Percentiles rank a stretch among this genome's conserved stretches.
Evolutionary conservation across 2,888 invertebrate genomes (phyloP).

Genomic region (Agriopis aurantiaria): DNA sequence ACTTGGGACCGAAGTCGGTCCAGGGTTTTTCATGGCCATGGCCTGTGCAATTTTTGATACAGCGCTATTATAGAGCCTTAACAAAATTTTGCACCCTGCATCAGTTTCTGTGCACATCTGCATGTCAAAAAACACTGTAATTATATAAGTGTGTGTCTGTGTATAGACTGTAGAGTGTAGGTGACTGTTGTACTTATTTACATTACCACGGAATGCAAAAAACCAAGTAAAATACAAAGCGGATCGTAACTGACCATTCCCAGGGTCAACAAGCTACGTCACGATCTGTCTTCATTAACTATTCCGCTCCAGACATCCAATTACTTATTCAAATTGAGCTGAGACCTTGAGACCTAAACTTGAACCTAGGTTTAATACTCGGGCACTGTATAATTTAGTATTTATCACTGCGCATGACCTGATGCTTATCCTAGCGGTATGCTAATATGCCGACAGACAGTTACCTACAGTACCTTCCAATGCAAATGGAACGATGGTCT

Average conservation of each 20-base stretch:
- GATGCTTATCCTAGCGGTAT: conserved; percentile 72
- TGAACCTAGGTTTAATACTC: conserved; percentile 57
- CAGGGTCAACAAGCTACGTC: conserved; percentile 35
- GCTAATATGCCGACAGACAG: conserved; percentile 58
- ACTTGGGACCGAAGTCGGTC: too few relatives aligned
- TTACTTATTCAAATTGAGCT: conserved; percentile 47
- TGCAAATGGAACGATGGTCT: conserved; percentile 28
- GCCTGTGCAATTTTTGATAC: too few relatives aligned
- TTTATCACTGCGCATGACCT: conserved; percentile 65
- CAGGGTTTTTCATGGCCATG: too few relatives aligned
- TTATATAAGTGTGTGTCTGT: too few relatives aligned
- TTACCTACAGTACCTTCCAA: conserved; percentile 32
- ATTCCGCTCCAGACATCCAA: conserved; percentile 45
- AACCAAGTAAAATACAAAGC: conserved; percentile 15
- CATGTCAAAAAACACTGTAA: too few relatives aligned
- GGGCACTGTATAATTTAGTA: conserved; percentile 62
- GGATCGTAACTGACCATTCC: conserved; percentile 32
- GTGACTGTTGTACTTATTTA: neutral
- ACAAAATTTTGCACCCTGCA: too few relatives aligned
- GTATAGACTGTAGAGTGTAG: too few relatives aligned
- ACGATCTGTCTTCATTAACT: conserved; percentile 37
- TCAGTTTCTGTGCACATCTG: too few relatives aligned
- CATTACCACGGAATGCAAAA: conserved; percentile 19
- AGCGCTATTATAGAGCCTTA: too few relatives aligned
- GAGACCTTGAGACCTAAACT: conserved; percentile 59